These are phyloP conservation scores for Pelodiscus sinensis DNA, from an alignment of 2,113 vertebrate species.

Conservation along the genomic window DNA sequence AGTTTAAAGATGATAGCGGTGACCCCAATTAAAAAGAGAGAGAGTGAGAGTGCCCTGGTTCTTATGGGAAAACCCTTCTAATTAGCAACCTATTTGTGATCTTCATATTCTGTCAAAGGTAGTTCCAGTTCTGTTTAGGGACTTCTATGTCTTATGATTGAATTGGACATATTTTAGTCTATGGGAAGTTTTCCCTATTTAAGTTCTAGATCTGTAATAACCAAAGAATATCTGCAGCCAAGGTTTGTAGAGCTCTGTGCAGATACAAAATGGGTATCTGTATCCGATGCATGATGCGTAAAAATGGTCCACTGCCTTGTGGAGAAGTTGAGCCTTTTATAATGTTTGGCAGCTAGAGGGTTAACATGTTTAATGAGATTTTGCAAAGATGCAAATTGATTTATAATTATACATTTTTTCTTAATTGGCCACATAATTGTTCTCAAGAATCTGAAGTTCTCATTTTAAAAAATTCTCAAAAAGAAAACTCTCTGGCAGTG, in stretches of 20 bases:
- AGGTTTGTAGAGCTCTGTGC: too few species aligned
- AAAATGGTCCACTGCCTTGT: background rate
- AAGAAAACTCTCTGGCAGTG: background rate
- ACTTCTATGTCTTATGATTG: background rate
- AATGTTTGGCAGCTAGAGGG: background rate
- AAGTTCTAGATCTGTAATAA: background rate
- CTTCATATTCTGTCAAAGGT: background rate
- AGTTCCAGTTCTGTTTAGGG: background rate
- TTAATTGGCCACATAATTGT: too few species aligned
- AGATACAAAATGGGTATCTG: too few species aligned
- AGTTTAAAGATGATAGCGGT: conserved; percentile 31
- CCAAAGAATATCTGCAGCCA: accelerated
- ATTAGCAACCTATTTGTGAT: conserved; percentile 65
- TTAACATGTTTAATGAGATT: background rate
- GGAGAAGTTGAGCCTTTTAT: accelerated
- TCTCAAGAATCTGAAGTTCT: accelerated
- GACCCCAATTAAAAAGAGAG: conserved; percentile 51
- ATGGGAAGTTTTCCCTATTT: background rate
- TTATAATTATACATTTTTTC: background rate
- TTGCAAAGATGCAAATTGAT: accelerated
- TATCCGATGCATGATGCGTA: too few species aligned
- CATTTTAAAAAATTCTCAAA: background rate
- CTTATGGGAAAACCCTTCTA: conserved; percentile 28
- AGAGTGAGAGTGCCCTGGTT: background rate
- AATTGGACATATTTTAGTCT: accelerated